A percentile compares a stretch with the other conserved stretches of the same genome.
Conservation (phyloP, 2,888 invertebrate species). For the Monoplex corrugatus region DNA sequence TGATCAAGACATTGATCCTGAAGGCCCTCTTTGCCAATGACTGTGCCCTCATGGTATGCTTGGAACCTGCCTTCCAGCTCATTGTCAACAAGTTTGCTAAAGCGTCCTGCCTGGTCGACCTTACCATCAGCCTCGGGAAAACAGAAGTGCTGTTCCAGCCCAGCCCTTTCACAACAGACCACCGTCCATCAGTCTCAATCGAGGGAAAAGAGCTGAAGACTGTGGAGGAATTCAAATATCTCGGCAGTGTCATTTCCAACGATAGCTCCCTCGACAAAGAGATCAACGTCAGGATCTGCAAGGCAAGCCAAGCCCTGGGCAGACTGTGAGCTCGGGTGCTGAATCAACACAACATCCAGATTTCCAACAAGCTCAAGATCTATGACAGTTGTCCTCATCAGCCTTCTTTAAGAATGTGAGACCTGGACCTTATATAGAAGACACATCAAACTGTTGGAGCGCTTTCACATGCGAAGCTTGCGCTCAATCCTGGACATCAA, state of each 20-base stretch:
- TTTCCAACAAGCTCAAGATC: not conserved
- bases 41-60: no score
- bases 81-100: no score
- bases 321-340: not conserved
- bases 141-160: no score
- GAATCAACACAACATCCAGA: not conserved
- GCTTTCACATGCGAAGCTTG: not conserved
- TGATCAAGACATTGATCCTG: no score
- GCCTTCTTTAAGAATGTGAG: not conserved
- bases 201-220: no score
- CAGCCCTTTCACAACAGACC: no score
- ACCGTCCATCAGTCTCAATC: no score
- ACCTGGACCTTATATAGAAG: not conserved
- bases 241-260: not conserved
- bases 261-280: not conserved
- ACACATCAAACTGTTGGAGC: slow-evolving; percentile 13
- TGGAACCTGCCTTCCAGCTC: no score
- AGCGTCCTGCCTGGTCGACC: no score
- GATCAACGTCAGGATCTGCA: not conserved
- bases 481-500: not conserved
- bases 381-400: not conserved
- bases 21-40: no score
- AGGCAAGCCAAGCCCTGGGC: not conserved
- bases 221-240: no score
- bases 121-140: no score